Base-by-base conservation (phyloP, 2,888 invertebrate species). In the Harmothoe impar region DNA sequence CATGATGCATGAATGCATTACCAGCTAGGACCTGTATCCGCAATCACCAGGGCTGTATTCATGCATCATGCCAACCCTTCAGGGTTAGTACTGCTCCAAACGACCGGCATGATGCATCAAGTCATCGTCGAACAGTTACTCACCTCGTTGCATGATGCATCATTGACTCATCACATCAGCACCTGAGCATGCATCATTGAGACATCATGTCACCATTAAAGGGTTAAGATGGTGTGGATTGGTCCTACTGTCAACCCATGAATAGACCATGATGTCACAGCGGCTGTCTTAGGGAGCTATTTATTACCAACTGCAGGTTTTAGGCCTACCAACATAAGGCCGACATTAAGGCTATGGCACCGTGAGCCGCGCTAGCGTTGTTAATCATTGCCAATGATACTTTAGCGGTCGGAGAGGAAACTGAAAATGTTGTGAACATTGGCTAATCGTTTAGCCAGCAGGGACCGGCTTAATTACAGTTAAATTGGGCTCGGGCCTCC, bases 241-340 rank as follows among this genome's bases (percentile, higher is more conserved):
- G 7, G 23, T 62, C 62, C 62, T 15, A 62, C 1, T 15, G n/a
- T 62, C 62, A 3, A 12, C 25, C 72, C 72, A 72, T 29, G 20
- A 72, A 72, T 72, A 72, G 72, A 25, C 72, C 29, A 72, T 72
- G 25, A 72, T 72, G 72, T 72, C 29, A 72, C 72, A 72, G 72
- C 72, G 3, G 20, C 20, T 25, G 72, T 72, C 29, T 23, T 29
- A 29, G 29, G 25, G 31, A 25, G 72, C 72, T 72, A 72, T 72
- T 72, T 25, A 72, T 29, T n/a, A 20, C 1, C 72, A 72, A 23
- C 29, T 7, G 3, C 15, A 72, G 72, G 72, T 72, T 72, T 72
- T 72, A 72, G 29, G 29, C 25, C 29, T 72, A 72, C 72, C 72
- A 72, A 72, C 25, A 72, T 72, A 15, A 72, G 25, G 29, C 72